phyloP scores from a whole-genome alignment of 2,888 invertebrate species.

The Micropterix aruncella region DNA sequence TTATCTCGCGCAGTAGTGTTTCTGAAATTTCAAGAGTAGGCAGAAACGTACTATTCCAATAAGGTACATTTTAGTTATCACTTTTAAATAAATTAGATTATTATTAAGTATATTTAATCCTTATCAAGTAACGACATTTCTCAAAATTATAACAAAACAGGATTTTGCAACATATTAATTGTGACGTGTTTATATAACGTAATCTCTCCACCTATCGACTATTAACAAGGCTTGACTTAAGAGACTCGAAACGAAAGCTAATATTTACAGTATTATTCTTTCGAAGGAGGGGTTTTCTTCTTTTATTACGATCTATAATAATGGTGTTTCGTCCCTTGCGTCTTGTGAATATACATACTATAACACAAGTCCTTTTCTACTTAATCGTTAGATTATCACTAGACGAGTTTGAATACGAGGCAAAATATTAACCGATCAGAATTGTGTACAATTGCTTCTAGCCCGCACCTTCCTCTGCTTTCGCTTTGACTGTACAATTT shows the following conservation, averaged over 20 bases:
- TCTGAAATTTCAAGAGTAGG: neutral
- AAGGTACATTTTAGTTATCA: neutral
- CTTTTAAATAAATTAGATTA: neutral
- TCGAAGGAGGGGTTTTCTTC: neutral
- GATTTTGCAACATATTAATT: too few relatives aligned
- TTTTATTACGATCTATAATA: neutral
- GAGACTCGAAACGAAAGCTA: too few relatives aligned
- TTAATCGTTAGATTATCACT: neutral
- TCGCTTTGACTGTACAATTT: neutral
- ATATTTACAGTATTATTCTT: neutral
- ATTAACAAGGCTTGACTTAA: too few relatives aligned
- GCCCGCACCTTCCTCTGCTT: neutral
- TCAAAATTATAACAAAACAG: too few relatives aligned
- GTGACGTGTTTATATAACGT: too few relatives aligned
- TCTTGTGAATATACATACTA: neutral
- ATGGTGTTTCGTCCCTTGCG: neutral
- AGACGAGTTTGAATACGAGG: neutral
- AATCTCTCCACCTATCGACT: too few relatives aligned
- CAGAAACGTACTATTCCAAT: conserved; percentile 12
- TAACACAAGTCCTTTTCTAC: neutral
- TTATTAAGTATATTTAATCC: too few relatives aligned
- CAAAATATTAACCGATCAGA: neutral
- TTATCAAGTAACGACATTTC: too few relatives aligned
- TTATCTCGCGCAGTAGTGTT: neutral
- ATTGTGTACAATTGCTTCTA: neutral